Percentiles rank a stretch among this genome's conserved stretches.
phyloP scores from a whole-genome alignment of 1,140 invertebrate species.

The Drosophila sp. region DNA sequence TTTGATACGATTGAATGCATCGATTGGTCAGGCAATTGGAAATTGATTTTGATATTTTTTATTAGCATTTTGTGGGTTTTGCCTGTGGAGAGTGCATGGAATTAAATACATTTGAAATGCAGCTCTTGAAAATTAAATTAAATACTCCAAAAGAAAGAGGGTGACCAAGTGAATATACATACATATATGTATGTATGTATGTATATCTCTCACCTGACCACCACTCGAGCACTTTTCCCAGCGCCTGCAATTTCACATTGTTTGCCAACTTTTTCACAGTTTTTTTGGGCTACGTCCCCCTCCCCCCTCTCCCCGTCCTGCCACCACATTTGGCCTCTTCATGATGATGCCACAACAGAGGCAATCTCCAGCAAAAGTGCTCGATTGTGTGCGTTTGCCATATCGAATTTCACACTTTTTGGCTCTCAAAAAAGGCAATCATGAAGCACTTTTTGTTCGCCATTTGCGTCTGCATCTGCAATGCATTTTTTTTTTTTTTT shows the following conservation, averaged over 20 bases:
- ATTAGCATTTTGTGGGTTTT: slow-evolving; percentile 70
- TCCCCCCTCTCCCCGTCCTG: background rate
- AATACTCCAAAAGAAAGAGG: slow-evolving; percentile 16
- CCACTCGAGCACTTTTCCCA: background rate
- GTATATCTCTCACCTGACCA: background rate
- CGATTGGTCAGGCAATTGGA: slow-evolving; percentile 52
- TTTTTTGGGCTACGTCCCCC: background rate
- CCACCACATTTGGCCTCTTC: background rate
- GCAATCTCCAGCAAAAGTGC: slow-evolving; percentile 3
- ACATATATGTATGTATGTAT: no score
- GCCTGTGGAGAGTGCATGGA: slow-evolving; percentile 30
- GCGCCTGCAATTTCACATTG: background rate
- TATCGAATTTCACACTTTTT: slow-evolving; percentile 66
- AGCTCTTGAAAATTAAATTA: slow-evolving; percentile 44
- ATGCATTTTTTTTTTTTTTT: background rate
- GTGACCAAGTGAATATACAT: background rate
- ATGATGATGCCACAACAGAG: background rate
- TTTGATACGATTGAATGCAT: slow-evolving; percentile 72
- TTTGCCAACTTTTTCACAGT: background rate
- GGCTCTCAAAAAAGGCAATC: slow-evolving; percentile 25
- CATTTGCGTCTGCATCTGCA: background rate
- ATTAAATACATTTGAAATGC: background rate
- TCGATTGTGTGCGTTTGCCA: slow-evolving; percentile 36
- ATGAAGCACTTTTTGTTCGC: background rate
- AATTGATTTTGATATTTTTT: slow-evolving; percentile 70